A percentile compares a stretch with the other conserved stretches of the same genome.
Conservation (phyloP, 2,113 vertebrate genomes). For the Macaca nemestrina region DNA sequence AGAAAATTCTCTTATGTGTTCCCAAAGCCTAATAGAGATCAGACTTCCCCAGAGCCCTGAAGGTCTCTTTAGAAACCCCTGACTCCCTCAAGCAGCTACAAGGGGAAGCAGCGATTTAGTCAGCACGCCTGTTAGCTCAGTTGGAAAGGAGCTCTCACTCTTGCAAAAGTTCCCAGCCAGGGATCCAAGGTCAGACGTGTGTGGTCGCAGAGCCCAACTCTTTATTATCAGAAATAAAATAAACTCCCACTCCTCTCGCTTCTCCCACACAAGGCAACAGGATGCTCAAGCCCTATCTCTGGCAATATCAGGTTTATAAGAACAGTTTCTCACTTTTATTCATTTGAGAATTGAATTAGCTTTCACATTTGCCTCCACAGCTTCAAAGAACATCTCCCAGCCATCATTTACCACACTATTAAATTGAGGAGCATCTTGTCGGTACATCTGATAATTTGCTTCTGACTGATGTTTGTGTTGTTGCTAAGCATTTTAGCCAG, state of each 20-base stretch:
- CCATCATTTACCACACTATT: constrained; percentile 90
- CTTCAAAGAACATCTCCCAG: constrained; percentile 89
- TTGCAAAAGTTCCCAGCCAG: not conserved
- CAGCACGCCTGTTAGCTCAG: not conserved
- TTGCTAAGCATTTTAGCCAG: constrained; percentile 88
- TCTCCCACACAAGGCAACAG: constrained; percentile 41
- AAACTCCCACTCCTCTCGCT: not conserved
- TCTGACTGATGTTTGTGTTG: constrained; percentile 91
- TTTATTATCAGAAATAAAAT: constrained; percentile 58
- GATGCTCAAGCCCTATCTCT: constrained; percentile 60
- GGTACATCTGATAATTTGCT: constrained; percentile 90
- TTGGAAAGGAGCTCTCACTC: not conserved
- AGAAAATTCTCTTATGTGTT: not conserved
- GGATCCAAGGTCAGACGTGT: constrained; percentile 64
- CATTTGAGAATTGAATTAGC: constrained; percentile 88
- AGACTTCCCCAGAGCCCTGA: not conserved
- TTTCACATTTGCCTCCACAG: constrained; percentile 83
- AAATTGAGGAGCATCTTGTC: constrained; percentile 85
- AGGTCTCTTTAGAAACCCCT: not conserved
- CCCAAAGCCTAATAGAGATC: not conserved
- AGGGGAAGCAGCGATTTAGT: not conserved
- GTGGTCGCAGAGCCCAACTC: constrained; percentile 51
- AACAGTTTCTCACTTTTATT: constrained; percentile 83
- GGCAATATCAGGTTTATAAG: constrained; percentile 82
- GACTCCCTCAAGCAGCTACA: not conserved